Evolutionary conservation across 2,888 invertebrate genomes (phyloP), one percentile per base, ranked within the genome.

Genomic region (Brachypalpus laphriformis): DNA sequence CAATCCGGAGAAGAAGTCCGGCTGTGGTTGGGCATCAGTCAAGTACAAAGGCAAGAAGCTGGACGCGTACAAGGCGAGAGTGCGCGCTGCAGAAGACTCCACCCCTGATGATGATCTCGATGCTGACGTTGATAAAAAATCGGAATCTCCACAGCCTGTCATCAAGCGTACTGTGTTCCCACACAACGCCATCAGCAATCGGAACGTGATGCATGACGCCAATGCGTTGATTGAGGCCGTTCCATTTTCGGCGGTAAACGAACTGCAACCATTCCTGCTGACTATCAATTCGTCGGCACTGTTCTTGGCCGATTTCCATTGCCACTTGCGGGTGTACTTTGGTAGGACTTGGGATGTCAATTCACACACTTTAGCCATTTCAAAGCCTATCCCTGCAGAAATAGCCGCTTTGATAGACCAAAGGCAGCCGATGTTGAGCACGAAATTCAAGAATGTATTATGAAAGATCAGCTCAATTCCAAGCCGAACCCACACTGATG

Each of bases 321-420:
- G 97, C 89, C 98, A 98, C 92, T 93, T 98, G 11, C 97, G 97
- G 89, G 99, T 98, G n/a, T 99, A 98, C 91, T 93, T 99, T 63
- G 98, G 97, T 63, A 98, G 99, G 3, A 96, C 96, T 76, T 99
- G 98, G 98, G 98, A 98, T 92, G 95, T 97, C 68, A 97, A 97
- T 91, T 95, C 95, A 83, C 98, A 98, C 90, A 97, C n/a, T n/a
- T n/a, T n/a, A n/a, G n/a, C n/a, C n/a, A n/a, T n/a, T n/a, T n/a
- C n/a, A n/a, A n/a, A 90, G 96, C 97, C 82, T 98, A 97, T 92
- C 98, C 98, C 3, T 97, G 97, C 89, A 94, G 96, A 22, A 95
- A 95, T 87, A 95, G 96, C 70, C 95, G 97, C 87, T 95, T 94
- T 82, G 98, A 98, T 90, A 94, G 94, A 65, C 95, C 95, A 80